phyloP scores from a whole-genome alignment of 2,797 vertebrate species.

The Acipenser oxyrinchus region DNA sequence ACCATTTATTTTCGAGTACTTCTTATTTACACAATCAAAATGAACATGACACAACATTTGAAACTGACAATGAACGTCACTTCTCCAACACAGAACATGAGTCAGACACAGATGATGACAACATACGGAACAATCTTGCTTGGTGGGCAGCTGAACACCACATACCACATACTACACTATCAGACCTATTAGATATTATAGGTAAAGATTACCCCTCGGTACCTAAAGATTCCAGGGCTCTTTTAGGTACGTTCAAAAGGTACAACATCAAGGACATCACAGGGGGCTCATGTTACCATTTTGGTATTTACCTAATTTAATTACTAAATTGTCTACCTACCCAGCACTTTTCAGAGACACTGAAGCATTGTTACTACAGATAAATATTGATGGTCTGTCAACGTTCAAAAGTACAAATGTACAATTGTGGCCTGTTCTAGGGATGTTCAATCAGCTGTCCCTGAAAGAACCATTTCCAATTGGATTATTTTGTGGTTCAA shows the following conservation, averaged over 20 bases:
- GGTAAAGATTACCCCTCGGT: not conserved
- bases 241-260: not conserved
- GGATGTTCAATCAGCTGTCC: not conserved
- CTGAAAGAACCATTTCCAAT: not conserved
- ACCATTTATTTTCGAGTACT: too few species aligned
- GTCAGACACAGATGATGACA: not conserved
- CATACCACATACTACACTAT: not conserved
- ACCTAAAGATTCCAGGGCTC: not conserved
- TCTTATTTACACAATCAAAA: too few species aligned
- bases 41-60: too few species aligned
- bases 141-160: not conserved
- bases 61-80: not conserved
- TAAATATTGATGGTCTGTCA: not conserved
- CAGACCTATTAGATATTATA: not conserved
- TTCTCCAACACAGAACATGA: not conserved
- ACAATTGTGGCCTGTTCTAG: not conserved
- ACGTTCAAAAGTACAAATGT: not conserved
- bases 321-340: not conserved
- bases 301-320: not conserved
- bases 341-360: too few species aligned
- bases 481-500: not conserved
- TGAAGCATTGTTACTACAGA: not conserved
- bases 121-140: not conserved
- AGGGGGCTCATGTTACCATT: not conserved
- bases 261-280: not conserved